Evolutionary conservation across 2,797 vertebrate genomes (phyloP).

Genomic region (Pogonophryne albipinna): DNA sequence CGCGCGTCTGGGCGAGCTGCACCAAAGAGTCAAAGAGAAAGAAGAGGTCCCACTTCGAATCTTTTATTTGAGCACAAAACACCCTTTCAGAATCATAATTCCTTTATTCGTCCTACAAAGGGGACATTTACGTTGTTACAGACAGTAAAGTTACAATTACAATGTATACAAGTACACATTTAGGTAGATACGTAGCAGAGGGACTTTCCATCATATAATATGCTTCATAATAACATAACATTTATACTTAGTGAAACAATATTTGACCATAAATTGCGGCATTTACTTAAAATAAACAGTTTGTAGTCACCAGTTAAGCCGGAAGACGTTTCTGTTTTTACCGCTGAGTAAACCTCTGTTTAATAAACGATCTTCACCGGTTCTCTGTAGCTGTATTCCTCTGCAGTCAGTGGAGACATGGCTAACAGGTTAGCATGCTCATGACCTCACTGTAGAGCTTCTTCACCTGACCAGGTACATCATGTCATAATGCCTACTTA

Average conservation of each 20-base stretch:
- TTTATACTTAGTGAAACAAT: too few relatives aligned
- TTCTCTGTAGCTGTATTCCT: background rate
- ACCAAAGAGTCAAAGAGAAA: background rate
- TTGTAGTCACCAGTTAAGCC: too few relatives aligned
- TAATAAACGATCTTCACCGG: slow-evolving; percentile 39
- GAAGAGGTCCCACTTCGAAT: slow-evolving; percentile 27
- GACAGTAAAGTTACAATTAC: too few relatives aligned
- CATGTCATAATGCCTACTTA: background rate
- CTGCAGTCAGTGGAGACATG: background rate
- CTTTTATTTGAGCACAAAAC: background rate
- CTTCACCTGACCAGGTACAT: slow-evolving; percentile 67
- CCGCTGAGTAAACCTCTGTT: background rate
- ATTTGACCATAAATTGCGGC: background rate
- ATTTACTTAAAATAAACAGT: background rate
- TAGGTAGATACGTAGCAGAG: too few relatives aligned
- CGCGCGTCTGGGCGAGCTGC: background rate
- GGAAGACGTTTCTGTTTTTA: background rate
- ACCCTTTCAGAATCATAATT: too few relatives aligned
- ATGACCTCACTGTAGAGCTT: slow-evolving; percentile 60
- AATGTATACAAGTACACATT: too few relatives aligned
- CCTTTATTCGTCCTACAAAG: too few relatives aligned
- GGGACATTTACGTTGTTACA: too few relatives aligned
- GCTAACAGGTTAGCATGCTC: slow-evolving; percentile 8
- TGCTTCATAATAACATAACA: too few relatives aligned
- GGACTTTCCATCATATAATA: accelerated